Evolutionary conservation across 2,797 vertebrate species (phyloP).

Genomic region (Schizothorax lantsangensis): DNA sequence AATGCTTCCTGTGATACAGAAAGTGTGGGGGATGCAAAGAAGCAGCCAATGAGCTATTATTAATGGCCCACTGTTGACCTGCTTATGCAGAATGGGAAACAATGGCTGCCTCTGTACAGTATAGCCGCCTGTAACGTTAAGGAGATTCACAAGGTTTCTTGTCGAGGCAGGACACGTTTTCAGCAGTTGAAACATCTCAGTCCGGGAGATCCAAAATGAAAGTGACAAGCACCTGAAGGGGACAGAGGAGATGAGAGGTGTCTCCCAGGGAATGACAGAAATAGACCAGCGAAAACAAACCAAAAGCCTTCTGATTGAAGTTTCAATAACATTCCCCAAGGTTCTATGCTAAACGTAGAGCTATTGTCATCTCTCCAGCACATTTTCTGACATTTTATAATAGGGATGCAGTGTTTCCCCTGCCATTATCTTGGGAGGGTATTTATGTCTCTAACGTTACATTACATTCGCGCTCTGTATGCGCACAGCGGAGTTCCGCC

Average conservation of each 20-base stretch:
- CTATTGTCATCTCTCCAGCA: not conserved
- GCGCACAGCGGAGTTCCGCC: too few species aligned
- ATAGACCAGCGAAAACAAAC: conserved; percentile 23
- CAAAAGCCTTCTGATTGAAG: not conserved
- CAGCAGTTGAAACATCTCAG: not conserved
- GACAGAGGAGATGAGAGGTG: not conserved
- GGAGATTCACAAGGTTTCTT: not conserved
- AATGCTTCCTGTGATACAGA: conserved; percentile 27
- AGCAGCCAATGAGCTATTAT: conserved; percentile 29
- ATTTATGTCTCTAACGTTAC: too few species aligned
- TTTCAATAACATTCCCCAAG: conserved; percentile 7
- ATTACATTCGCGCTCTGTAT: too few species aligned
- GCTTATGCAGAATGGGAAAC: not conserved
- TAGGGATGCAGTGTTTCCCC: not conserved
- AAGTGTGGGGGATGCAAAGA: conserved; percentile 18
- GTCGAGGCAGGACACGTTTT: not conserved
- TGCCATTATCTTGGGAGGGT: too few species aligned
- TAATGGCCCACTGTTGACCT: conserved; percentile 20
- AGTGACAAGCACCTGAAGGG: conserved; percentile 30
- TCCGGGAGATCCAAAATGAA: not conserved
- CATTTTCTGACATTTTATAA: not conserved
- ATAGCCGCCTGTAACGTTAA: not conserved
- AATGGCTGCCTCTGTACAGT: conserved; percentile 17
- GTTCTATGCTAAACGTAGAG: not conserved
- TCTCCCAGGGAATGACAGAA: conserved; percentile 23